These are phyloP conservation scores for Chloroceryle aenea DNA, from an alignment of 2,113 vertebrate species.

Conservation along the genomic window DNA sequence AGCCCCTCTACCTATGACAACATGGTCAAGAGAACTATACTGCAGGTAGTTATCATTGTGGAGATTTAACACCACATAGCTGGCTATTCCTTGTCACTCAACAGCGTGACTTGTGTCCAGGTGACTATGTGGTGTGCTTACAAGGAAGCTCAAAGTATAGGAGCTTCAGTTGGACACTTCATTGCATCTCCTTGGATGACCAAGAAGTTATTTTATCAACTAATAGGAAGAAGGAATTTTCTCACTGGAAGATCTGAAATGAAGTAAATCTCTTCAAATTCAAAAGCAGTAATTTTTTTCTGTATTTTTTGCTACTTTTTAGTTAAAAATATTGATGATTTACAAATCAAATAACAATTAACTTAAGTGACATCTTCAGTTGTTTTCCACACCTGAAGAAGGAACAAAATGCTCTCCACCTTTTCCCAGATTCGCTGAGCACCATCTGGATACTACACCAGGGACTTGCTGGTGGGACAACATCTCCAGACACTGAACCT, in stretches of 20 bases:
- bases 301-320: neutral
- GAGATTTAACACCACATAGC: neutral
- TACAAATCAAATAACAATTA: neutral
- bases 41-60: neutral
- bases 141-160: neutral
- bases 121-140: neutral
- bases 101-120: neutral
- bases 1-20: too few species aligned
- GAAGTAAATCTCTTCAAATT: neutral
- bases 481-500: conserved; percentile 46
- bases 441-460: conserved; percentile 36
- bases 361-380: neutral
- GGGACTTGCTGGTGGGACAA: neutral
- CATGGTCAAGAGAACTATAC: neutral
- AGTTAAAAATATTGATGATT: neutral
- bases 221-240: neutral
- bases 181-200: neutral
- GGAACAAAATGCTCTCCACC: rapidly evolving
- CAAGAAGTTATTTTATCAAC: neutral
- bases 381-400: neutral
- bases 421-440: neutral
- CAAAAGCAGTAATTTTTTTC: neutral
- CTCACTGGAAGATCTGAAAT: neutral
- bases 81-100: rapidly evolving
- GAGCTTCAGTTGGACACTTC: neutral